Percentiles rank a stretch among this genome's conserved stretches.
Conservation (phyloP, 1,140 invertebrate genomes). For the Scaptomyza graminum region DNA sequence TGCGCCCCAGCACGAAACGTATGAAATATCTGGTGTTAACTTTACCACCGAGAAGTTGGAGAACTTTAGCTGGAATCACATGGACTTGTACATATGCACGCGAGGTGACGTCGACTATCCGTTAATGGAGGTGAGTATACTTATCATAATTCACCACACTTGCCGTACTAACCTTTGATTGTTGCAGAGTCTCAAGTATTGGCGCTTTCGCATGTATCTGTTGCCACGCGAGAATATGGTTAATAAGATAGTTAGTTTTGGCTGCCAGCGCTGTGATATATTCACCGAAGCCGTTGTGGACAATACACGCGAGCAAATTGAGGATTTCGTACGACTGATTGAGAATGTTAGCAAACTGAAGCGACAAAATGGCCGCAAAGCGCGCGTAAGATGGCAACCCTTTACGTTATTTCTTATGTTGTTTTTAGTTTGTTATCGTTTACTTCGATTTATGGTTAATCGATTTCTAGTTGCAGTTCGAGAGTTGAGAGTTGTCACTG, state of each 20-base stretch:
- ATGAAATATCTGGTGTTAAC: conserved; percentile 97
- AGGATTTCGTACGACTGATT: conserved; percentile 93
- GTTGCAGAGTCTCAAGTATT: conserved; percentile 93
- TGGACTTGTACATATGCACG: conserved; percentile 98
- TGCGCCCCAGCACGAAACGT: conserved; percentile 95
- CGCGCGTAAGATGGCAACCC: conserved; percentile 67
- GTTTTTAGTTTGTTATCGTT: conserved; percentile 51
- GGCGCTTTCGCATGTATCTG: conserved; percentile 95
- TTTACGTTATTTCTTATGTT: conserved; percentile 16
- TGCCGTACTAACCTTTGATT: conserved; percentile 10
- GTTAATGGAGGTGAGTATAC: conserved; percentile 89
- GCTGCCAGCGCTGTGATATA: conserved; percentile 91
- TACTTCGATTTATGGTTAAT: conserved; percentile 40
- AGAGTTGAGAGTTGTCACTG: conserved; percentile 5
- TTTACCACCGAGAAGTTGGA: conserved; percentile 97
- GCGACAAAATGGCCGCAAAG: conserved; percentile 85
- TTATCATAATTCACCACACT: not conserved
- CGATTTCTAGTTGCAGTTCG: conserved; percentile 39
- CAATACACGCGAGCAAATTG: conserved; percentile 88
- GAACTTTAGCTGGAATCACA: conserved; percentile 99
- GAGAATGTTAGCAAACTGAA: conserved; percentile 96
- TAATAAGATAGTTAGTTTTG: conserved; percentile 88
- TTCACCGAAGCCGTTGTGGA: conserved; percentile 87
- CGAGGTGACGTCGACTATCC: conserved; percentile 95
- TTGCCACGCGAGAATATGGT: conserved; percentile 91